Conservation (phyloP, 1,140 invertebrate species). For the Drosophila littoralis region DNA sequence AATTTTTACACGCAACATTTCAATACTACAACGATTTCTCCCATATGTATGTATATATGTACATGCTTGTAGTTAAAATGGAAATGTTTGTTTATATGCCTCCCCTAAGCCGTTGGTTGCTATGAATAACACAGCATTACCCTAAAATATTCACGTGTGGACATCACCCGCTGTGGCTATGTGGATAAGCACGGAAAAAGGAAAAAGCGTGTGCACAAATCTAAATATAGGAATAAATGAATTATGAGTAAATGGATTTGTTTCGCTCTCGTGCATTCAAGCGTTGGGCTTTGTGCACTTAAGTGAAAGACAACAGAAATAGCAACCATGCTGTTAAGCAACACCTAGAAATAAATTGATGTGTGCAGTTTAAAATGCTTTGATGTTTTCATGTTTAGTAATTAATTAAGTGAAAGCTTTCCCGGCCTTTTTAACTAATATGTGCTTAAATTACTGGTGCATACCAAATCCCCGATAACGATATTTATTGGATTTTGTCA, state of each 20-base stretch:
- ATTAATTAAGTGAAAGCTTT: constrained; percentile 76
- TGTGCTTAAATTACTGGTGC: constrained; percentile 25
- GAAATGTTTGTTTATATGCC: neutral
- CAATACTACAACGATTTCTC: too few species aligned
- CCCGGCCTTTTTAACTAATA: constrained; percentile 29
- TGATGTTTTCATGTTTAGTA: constrained; percentile 69
- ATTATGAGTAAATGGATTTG: constrained; percentile 78
- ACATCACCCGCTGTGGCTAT: constrained; percentile 13
- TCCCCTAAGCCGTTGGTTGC: neutral
- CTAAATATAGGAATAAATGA: constrained; percentile 81
- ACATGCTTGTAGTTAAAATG: neutral
- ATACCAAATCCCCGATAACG: constrained; percentile 1
- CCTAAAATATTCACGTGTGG: constrained; percentile 40
- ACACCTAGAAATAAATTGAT: constrained; percentile 28
- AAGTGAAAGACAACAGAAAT: constrained; percentile 73
- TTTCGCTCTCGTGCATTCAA: constrained; percentile 66
- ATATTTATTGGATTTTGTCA: neutral
- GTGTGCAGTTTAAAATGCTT: constrained; percentile 63
- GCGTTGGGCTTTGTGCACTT: constrained; percentile 57
- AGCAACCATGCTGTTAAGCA: constrained; percentile 36
- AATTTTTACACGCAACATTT: too few species aligned
- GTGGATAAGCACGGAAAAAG: constrained; percentile 12
- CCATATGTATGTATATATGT: too few species aligned
- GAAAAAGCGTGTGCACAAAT: constrained; percentile 46
- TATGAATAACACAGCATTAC: neutral